Evolutionary conservation across 2,797 vertebrate species (phyloP), one percentile per base, ranked within the genome.

Genomic region (Brachyrhaphis roseni): DNA sequence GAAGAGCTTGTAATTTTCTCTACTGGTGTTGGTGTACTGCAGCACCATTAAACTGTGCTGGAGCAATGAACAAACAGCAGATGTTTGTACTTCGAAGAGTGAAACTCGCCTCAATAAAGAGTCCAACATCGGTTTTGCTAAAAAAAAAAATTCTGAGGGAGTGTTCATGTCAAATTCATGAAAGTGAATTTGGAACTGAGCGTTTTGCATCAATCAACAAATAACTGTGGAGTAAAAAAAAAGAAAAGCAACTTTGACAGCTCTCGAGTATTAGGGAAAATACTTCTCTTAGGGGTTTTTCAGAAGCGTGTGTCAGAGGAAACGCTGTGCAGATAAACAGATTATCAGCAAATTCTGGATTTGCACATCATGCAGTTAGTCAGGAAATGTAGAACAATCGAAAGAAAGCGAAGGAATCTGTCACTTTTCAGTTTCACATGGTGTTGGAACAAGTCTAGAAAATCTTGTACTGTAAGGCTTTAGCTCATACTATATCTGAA

Each of bases 121-220:
- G 59, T 49, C 68, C 62, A 75, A 23, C 34, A 28, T 59, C 41
- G 1, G 8, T 78, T 46, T 31, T 53, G 0, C 51, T 15, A 20
- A 76, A 76, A 76, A 18, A 39, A 51, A 53, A 45, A 18, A 36
- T 23, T 62, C 28, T 81, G 41, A 81, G 72, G 53, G 39, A 80
- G 28, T 31, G 53, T 59, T 80, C 20, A 71, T 71, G 74, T 73
- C 59, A 34, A 55, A 75, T 46, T 39, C 23, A 49, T 47, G 41
- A 26, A 55, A 57, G 70, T 53, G 53, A 53, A 79, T 71, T 78
- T 84, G 8, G 76, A 36, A 70, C 66, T 66, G 68, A 78, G 68
- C 43, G 28, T 78, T 78, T 78, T 59, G 55, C 71, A 47, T 75
- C 62, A 53, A 74, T 81, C 70, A 59, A 55, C 1, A 66, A 73